These are phyloP conservation scores for Abrostola tripartita DNA, from an alignment of 2,888 invertebrate genomes.

Conservation along the genomic window DNA sequence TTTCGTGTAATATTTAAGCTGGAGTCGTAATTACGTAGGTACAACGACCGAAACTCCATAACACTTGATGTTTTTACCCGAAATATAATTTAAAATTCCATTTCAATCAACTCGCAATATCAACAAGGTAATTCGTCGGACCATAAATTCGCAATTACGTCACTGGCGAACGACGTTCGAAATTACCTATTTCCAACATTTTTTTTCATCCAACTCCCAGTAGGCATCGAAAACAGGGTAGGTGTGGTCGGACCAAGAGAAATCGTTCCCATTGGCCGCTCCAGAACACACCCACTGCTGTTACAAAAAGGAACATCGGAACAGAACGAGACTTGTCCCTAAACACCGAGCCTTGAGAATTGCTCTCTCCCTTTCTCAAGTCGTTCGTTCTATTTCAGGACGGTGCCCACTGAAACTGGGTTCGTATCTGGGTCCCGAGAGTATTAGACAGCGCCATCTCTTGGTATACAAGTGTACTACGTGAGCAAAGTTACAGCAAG, in stretches of 20 bases:
- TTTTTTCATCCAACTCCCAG: slow-evolving; percentile 85
- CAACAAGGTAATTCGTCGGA: slow-evolving; percentile 59
- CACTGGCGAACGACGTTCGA: slow-evolving; percentile 80
- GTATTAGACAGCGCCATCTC: slow-evolving; percentile 74
- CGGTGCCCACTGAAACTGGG: slow-evolving; percentile 80
- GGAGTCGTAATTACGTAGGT: slow-evolving; percentile 10
- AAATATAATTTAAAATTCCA: slow-evolving; percentile 59
- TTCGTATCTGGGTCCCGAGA: slow-evolving; percentile 74
- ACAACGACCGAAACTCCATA: slow-evolving; percentile 30
- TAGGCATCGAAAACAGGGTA: slow-evolving; percentile 85
- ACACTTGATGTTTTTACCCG: slow-evolving; percentile 31
- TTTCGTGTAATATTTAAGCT: slow-evolving; percentile 1
- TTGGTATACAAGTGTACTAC: slow-evolving; percentile 60
- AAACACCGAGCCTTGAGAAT: slow-evolving; percentile 84
- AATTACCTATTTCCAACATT: slow-evolving; percentile 85
- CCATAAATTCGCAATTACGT: slow-evolving; percentile 84
- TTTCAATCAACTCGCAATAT: slow-evolving; percentile 57
- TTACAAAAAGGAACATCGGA: slow-evolving; percentile 79
- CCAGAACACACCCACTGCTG: slow-evolving; percentile 76
- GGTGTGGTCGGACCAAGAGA: slow-evolving; percentile 76
- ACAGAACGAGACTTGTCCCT: slow-evolving; percentile 66
- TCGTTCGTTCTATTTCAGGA: slow-evolving; percentile 78
- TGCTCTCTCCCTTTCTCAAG: slow-evolving; percentile 85
- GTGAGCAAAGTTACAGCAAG: slow-evolving; percentile 64
- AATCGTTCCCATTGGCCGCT: slow-evolving; percentile 80